Conservation (phyloP, 2,113 vertebrate genomes). For the Ornithorhynchus anatinus region DNA sequence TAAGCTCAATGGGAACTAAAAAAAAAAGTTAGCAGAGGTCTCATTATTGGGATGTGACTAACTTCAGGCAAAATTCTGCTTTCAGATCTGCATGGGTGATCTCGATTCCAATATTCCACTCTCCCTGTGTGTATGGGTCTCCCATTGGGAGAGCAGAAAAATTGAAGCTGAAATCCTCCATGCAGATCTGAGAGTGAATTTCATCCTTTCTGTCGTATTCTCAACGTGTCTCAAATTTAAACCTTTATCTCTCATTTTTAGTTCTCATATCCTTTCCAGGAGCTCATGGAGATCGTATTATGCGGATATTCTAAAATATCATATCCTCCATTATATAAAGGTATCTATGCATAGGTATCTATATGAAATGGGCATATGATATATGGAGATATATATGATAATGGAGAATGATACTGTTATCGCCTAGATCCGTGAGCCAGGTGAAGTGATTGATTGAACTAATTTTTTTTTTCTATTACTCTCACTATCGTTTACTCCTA, state of each 20-base stretch:
- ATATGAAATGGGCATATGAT: no score
- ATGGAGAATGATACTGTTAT: no score
- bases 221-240: neutral
- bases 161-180: neutral
- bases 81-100: neutral
- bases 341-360: no score
- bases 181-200: neutral
- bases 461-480: no score
- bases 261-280: no score
- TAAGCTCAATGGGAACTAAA: no score
- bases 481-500: neutral
- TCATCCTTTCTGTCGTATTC: neutral
- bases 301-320: no score
- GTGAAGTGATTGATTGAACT: neutral
- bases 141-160: neutral
- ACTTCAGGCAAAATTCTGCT: neutral
- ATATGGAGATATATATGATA: no score
- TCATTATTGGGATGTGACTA: neutral
- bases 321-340: no score
- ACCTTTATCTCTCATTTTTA: no score
- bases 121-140: neutral
- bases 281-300: no score
- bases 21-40: neutral
- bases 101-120: neutral
- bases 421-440: no score